Conservation (phyloP, 2,113 vertebrate genomes). For the Bubo blakistoni region DNA sequence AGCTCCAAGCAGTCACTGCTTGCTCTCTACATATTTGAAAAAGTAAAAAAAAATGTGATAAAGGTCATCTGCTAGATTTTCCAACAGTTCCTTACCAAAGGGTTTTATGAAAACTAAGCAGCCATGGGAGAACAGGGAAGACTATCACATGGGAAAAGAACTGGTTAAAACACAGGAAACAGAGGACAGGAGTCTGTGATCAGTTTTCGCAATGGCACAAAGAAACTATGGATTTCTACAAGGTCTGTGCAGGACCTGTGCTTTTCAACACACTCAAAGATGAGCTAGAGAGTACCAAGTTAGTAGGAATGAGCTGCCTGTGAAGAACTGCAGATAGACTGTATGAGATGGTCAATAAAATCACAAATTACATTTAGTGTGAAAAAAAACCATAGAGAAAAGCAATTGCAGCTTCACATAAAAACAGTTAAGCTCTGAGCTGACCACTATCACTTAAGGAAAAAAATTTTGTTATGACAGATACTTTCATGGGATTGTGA, state of each 20-base stretch:
- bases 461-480: background rate
- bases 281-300: background rate
- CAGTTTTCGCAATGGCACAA: background rate
- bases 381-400: background rate
- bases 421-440: background rate
- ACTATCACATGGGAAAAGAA: background rate
- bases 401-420: background rate
- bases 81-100: background rate
- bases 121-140: background rate
- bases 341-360: background rate
- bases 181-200: background rate
- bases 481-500: background rate
- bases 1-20: background rate
- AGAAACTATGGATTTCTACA: background rate
- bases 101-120: background rate
- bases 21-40: background rate
- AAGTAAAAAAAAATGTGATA: rapidly evolving
- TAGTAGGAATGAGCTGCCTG: background rate
- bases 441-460: background rate
- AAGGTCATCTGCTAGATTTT: background rate
- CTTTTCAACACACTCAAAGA: background rate
- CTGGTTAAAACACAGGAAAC: background rate
- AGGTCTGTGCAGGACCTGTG: background rate
- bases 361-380: background rate
- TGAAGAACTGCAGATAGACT: background rate